phyloP scores from a whole-genome alignment of 2,113 vertebrate genomes.

The Hyla sarda region DNA sequence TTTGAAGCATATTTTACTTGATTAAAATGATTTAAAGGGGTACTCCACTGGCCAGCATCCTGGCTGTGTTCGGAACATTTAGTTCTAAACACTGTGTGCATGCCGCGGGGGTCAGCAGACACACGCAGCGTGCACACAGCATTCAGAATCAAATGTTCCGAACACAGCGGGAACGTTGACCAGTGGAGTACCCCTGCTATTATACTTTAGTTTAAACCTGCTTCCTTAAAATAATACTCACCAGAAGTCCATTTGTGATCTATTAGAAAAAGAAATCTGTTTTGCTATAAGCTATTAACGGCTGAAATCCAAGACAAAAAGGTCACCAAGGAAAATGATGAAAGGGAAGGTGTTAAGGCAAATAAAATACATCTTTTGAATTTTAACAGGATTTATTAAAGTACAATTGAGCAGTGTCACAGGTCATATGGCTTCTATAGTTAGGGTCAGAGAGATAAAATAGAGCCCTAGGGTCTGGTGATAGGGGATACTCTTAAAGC shows the following conservation, averaged over 20 bases:
- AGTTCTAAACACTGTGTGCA: too few species aligned
- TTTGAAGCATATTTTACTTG: too few species aligned
- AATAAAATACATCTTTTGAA: conserved; percentile 80
- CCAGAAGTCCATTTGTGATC: conserved; percentile 72
- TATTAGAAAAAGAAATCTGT: conserved; percentile 74
- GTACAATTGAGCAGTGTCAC: conserved; percentile 74
- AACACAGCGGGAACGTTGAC: too few species aligned
- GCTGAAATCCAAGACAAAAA: conserved; percentile 74
- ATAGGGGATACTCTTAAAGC: conserved; percentile 65
- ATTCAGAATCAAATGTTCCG: too few species aligned
- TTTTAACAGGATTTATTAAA: conserved; percentile 79
- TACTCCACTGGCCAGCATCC: too few species aligned
- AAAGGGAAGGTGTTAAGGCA: conserved; percentile 70
- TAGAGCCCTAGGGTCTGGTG: conserved; percentile 67
- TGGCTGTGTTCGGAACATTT: too few species aligned
- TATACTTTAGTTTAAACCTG: conserved; percentile 60
- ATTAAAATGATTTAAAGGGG: too few species aligned
- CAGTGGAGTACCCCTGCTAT: too few species aligned
- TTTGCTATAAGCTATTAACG: conserved; percentile 65
- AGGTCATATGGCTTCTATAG: conserved; percentile 73
- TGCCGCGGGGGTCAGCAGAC: too few species aligned
- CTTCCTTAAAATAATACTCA: conserved; percentile 58
- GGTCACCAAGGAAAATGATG: conserved; percentile 70
- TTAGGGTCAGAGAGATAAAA: conserved; percentile 71
- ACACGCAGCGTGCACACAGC: too few species aligned